Base-by-base conservation (phyloP, 2,888 invertebrate genomes). In the Ceramica pisi region DNA sequence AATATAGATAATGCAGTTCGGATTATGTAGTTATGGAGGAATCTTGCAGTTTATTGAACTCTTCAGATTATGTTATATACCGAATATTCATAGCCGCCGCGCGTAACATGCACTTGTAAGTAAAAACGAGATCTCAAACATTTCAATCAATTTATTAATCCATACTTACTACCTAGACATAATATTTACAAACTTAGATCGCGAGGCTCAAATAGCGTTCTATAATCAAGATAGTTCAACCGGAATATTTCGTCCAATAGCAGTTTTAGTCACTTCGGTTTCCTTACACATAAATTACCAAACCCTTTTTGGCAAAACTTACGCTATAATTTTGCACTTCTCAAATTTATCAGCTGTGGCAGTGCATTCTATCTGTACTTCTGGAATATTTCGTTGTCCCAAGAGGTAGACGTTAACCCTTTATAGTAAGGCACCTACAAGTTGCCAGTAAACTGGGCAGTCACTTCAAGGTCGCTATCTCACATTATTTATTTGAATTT, bases 171-270 rank as follows among this genome's bases (percentile, higher is more conserved):
- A 50, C 35, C 65, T 74, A 60, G 64, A 68, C 12, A 16, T 70
- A 79, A 82, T 82, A 80, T 80, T 80, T 80, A 80, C 80, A 80
- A 59, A 64, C 41, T 67, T 69, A 59, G 10, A 63, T 62, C 59
- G 44, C 38, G 26, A 55, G 31, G 41, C 57, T 61, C 59, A 23
- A 57, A 46, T 50, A 64, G n/a, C 23, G 0, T 26, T 60, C 6
- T 63, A 23, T 16, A 6, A 10, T 8, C n/a, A 2, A 63, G 55
- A 35, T 10, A 19, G 10, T 7, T n/a, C 21, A 51, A 9, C 19
- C 59, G 9, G 23, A 21, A 12, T 41, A 21, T 62, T 9, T 19
- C 4, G 19, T 19, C 46, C 46, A n/a, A 26, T 16, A 21, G 6
- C 48, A 50, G 9, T 51, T 56, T 14, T n/a, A 5, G 16, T 21